phyloP scores from a whole-genome alignment of 2,888 invertebrate genomes.

The Pristionchus exspectatus region DNA sequence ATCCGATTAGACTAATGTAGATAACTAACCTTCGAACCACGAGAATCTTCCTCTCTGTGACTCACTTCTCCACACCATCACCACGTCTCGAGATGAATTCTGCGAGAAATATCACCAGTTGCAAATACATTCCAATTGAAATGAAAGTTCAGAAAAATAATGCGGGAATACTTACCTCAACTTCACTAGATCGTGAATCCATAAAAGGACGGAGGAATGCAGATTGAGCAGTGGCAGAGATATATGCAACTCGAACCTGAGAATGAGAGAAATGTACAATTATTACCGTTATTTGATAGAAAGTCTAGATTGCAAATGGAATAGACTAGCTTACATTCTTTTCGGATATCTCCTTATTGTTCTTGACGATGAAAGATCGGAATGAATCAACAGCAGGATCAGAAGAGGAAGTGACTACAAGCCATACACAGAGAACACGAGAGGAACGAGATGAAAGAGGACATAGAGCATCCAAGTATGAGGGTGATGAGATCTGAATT shows the following conservation, averaged over 20 bases:
- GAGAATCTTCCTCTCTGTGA: slow-evolving; percentile 70
- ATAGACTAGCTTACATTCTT: slow-evolving; percentile 15
- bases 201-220: slow-evolving; percentile 73
- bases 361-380: not conserved
- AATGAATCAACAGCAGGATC: slow-evolving; percentile 45
- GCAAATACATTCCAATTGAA: not conserved
- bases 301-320: not conserved
- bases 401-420: slow-evolving; percentile 26
- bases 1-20: not conserved
- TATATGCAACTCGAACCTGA: slow-evolving; percentile 66
- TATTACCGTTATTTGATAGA: too few species aligned
- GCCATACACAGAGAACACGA: slow-evolving; percentile 70
- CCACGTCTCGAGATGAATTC: slow-evolving; percentile 63
- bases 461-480: slow-evolving; percentile 80
- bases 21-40: slow-evolving; percentile 68
- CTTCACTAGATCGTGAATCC: slow-evolving; percentile 60
- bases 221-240: slow-evolving; percentile 70
- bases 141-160: not conserved
- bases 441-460: slow-evolving; percentile 76
- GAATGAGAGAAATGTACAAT: not conserved
- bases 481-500: slow-evolving; percentile 79
- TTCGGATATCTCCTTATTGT: not conserved
- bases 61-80: slow-evolving; percentile 76
- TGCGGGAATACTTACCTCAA: slow-evolving; percentile 17
- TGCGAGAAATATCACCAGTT: slow-evolving; percentile 9